A percentile compares a stretch with the other conserved stretches of the same genome.
Conservation (phyloP, 2,888 invertebrate genomes). For the Idaea biselata region DNA sequence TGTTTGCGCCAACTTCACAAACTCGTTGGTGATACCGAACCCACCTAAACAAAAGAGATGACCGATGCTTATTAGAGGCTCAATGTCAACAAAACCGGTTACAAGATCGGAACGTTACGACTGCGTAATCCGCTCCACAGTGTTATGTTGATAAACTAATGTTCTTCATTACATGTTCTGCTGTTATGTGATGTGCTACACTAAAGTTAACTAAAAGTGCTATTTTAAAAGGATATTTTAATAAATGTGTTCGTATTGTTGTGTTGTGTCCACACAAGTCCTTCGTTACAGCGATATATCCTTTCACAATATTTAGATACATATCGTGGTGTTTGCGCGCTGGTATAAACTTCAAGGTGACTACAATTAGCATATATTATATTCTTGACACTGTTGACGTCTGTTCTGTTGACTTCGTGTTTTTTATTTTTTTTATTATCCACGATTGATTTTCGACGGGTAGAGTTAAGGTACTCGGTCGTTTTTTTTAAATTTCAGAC, state of each 20-base stretch:
- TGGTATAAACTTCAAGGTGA: slow-evolving; percentile 44
- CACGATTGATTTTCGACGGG: neutral
- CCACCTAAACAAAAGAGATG: slow-evolving; percentile 22
- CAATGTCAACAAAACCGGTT: slow-evolving; percentile 41
- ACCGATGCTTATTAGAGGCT: slow-evolving; percentile 19
- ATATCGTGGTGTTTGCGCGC: slow-evolving; percentile 26
- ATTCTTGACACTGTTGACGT: slow-evolving; percentile 32
- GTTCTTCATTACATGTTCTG: slow-evolving; percentile 17
- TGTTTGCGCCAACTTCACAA: no score
- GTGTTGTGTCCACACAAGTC: slow-evolving; percentile 12
- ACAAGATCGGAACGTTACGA: slow-evolving; percentile 15
- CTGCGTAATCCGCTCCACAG: slow-evolving; percentile 27
- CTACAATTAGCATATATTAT: slow-evolving; percentile 33
- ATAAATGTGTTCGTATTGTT: slow-evolving; percentile 16
- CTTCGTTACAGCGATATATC: slow-evolving; percentile 18
- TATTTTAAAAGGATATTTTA: neutral
- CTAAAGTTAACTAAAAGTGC: neutral
- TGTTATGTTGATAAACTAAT: slow-evolving; percentile 22
- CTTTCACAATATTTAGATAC: slow-evolving; percentile 20
- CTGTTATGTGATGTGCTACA: neutral
- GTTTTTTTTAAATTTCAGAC: no score
- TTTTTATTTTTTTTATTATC: slow-evolving; percentile 7
- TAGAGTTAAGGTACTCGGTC: no score
- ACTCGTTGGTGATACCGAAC: no score
- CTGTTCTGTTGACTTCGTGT: no score